Evolutionary conservation across 2,113 vertebrate genomes (phyloP).

Genomic region (Myrmecophaga tridactyla): DNA sequence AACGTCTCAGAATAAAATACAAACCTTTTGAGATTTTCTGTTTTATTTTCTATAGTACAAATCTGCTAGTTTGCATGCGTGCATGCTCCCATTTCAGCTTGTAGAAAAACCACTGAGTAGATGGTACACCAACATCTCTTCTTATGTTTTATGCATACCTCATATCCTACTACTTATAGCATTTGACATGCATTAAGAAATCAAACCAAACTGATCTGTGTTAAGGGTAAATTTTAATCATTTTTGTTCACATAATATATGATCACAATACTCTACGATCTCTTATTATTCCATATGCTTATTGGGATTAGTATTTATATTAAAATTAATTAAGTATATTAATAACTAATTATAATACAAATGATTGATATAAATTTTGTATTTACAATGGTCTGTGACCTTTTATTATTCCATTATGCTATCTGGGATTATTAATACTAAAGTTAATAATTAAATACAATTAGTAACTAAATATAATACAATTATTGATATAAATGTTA

Average conservation of each 20-base stretch:
- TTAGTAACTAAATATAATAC: too few species aligned
- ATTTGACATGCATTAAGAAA: not conserved
- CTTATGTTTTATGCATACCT: not conserved
- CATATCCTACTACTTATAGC: not conserved
- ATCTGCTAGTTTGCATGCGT: not conserved
- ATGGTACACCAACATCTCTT: fast-evolving
- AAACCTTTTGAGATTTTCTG: not conserved
- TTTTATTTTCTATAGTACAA: not conserved
- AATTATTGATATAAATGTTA: too few species aligned
- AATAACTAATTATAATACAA: too few species aligned
- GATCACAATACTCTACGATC: not conserved
- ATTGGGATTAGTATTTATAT: too few species aligned
- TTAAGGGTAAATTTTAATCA: not conserved
- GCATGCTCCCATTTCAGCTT: not conserved
- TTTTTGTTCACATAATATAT: not conserved
- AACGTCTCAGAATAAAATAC: not conserved
- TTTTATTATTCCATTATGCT: too few species aligned
- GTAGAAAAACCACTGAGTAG: not conserved
- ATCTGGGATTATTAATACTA: too few species aligned
- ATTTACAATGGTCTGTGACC: too few species aligned
- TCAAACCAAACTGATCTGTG: too few species aligned
- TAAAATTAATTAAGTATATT: too few species aligned
- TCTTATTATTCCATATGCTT: too few species aligned
- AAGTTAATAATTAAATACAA: too few species aligned
- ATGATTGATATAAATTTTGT: too few species aligned